Evolutionary conservation across 2,113 vertebrate genomes (phyloP).

Genomic region (Eclectus roratus): DNA sequence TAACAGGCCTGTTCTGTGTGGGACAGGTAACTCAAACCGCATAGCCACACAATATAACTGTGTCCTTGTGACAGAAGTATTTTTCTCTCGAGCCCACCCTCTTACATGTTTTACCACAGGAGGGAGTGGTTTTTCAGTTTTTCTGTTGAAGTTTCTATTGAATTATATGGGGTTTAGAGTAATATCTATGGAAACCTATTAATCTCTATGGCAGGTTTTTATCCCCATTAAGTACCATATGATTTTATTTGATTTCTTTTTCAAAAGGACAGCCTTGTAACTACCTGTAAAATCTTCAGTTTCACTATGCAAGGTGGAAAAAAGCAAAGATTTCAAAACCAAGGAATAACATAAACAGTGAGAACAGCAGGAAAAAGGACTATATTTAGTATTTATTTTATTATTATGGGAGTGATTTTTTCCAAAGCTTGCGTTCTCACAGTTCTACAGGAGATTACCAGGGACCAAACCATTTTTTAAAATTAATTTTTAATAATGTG

Average conservation of each 20-base stretch:
- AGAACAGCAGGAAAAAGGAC: background rate
- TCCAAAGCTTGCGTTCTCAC: slow-evolving; percentile 24
- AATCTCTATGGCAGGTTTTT: background rate
- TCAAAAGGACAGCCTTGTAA: background rate
- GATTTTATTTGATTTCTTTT: background rate
- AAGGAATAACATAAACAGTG: background rate
- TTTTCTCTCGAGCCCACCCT: background rate
- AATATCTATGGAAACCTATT: slow-evolving; percentile 9
- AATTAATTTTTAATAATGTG: slow-evolving; percentile 90
- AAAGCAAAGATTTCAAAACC: background rate
- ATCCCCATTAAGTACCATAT: background rate
- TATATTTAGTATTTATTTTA: slow-evolving; percentile 12
- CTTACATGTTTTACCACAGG: slow-evolving; percentile 22
- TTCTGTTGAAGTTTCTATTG: background rate
- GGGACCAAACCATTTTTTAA: slow-evolving; percentile 66
- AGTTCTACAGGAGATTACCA: slow-evolving; percentile 50
- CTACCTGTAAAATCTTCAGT: background rate
- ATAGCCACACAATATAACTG: background rate
- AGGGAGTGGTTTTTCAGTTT: slow-evolving; percentile 53
- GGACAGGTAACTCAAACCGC: background rate
- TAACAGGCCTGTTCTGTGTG: background rate
- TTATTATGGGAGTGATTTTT: background rate
- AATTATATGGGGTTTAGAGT: background rate
- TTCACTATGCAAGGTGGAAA: background rate
- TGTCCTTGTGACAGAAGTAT: background rate